Evolutionary conservation across 2,113 vertebrate species (phyloP), one percentile per base, ranked within the genome.

Genomic region (Myanophis thanlyinensis): DNA sequence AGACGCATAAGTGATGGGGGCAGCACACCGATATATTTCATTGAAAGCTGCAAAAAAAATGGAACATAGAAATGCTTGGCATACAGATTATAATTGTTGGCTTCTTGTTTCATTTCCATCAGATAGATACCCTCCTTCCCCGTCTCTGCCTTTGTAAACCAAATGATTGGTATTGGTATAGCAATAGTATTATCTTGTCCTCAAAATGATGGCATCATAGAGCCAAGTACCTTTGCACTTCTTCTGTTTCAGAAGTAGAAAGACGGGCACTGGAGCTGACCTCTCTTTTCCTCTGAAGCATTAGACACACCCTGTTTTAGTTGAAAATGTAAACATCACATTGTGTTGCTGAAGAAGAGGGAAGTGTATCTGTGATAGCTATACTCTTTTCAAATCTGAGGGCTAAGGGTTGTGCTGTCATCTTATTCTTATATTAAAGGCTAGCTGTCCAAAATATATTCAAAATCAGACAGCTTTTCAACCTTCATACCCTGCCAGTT

Each of bases 341-440:
- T 85, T 49, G 51, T 85, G 87, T 62, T 73, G 18, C 49, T 20
- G 47, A 27, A 9, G 48, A 67, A 91, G 87, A 88, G 89, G 30
- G 89, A 91, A n/a, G 52, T 85, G 20, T 87, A 27, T 84, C 46
- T 51, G 30, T 9, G 35, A 89, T 73, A 87, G 90, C 44, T 62
- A 94, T 85, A 85, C 89, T 12, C 59, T 11, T 67, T 88, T 59
- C 90, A 89, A 48, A 56, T 95, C n/a, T 49, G 67, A 7, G 54
- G 23, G 30, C 52, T 30, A 3, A 13, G 47, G 62, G 52, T n/a
- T 46, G 44, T 88, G 4, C 30, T 48, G 48, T 44, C 80, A 35
- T 53, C 84, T 73, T 90, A 52, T 73, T 51, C 27, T 35, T 40
- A 40, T 40, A 51, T 30, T 87, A 44, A 27, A 59, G 27, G 47